phyloP scores from a whole-genome alignment of 1,140 invertebrate species.

The Camponotus floridanus region DNA sequence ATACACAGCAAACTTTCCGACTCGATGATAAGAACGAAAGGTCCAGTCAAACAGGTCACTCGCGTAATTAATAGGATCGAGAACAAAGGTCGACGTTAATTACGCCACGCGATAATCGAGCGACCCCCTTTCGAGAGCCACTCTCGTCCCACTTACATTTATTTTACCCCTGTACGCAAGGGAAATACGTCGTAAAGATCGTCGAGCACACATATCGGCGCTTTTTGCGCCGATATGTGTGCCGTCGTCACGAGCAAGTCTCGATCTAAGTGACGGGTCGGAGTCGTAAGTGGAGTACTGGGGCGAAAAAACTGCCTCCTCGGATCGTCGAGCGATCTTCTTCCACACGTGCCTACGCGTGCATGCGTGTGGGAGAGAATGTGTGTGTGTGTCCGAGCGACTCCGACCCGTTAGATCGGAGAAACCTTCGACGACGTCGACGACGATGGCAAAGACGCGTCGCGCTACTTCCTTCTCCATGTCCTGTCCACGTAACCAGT shows the following conservation, averaged over 20 bases:
- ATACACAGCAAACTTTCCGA: not conserved
- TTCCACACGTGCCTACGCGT: conserved; percentile 7
- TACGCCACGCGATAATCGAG: not conserved
- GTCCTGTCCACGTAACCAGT: not conserved
- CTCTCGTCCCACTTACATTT: conserved; percentile 32
- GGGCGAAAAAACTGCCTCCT: conserved; percentile 83
- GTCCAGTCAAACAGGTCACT: not conserved
- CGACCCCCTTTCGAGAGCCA: conserved; percentile 17
- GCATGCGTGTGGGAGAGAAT: not conserved
- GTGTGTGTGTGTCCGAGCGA: conserved; percentile 15
- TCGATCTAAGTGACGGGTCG: conserved; percentile 73
- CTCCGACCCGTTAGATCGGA: conserved; percentile 78
- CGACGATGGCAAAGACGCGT: not conserved
- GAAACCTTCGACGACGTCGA: conserved; percentile 77
- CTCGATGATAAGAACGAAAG: not conserved
- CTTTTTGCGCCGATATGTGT: conserved; percentile 15
- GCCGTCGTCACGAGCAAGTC: conserved; percentile 35
- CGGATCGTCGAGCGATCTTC: conserved; percentile 69
- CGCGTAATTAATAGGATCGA: conserved; percentile 24
- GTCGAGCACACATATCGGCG: conserved; percentile 28
- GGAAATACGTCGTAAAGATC: conserved; percentile 30
- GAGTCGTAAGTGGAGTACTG: conserved; percentile 83
- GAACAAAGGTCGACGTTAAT: not conserved
- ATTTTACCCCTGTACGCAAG: not conserved
- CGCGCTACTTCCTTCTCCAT: conserved; percentile 32